Percentiles rank a stretch among this genome's conserved stretches.
Conservation (phyloP, 2,113 vertebrate species). For the Bubo blakistoni region DNA sequence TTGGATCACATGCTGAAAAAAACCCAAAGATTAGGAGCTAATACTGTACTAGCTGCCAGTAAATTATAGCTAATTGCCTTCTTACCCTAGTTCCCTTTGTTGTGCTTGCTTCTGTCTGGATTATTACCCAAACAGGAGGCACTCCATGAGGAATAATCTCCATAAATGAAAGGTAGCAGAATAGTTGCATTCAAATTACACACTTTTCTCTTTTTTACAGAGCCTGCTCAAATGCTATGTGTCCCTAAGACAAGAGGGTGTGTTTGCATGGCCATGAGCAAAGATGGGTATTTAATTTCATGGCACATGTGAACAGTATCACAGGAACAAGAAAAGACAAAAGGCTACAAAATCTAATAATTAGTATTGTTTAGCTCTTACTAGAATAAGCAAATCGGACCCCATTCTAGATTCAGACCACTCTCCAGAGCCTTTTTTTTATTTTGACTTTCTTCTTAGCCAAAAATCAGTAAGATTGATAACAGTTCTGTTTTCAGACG, state of each 20-base stretch:
- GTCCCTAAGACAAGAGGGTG: neutral
- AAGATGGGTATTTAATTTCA: neutral
- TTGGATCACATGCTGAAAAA: neutral
- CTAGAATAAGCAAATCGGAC: neutral
- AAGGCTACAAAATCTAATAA: neutral
- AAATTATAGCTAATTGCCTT: neutral
- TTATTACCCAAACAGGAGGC: neutral
- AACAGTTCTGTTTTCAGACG: conserved; percentile 20
- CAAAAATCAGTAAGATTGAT: neutral
- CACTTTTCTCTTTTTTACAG: neutral
- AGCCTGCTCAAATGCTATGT: neutral
- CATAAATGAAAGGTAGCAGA: neutral
- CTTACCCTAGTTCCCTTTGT: neutral
- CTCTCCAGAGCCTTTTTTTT: neutral
- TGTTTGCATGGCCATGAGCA: neutral
- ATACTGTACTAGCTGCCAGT: neutral
- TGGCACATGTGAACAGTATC: neutral
- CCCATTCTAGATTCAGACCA: neutral
- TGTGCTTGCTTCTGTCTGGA: neutral
- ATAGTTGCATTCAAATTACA: neutral
- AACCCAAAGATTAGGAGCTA: neutral
- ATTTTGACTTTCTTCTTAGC: neutral
- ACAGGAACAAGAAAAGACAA: neutral
- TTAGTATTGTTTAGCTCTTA: neutral
- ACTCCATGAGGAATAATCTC: neutral